phyloP scores from a whole-genome alignment of 1,140 invertebrate species.

The Listronotus bonariensis region DNA sequence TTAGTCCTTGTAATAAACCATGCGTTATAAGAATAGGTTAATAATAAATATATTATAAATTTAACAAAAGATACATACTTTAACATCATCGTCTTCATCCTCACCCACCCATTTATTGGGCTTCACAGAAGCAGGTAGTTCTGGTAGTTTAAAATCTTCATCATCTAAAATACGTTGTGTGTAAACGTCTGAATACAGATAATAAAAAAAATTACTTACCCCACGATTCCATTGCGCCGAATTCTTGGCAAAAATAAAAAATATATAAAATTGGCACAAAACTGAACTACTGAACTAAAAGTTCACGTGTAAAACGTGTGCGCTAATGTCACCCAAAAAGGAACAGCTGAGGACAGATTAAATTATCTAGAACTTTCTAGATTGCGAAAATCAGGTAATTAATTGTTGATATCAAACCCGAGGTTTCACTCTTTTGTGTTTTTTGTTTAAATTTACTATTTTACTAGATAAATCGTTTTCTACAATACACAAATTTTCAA shows the following conservation, averaged over 20 bases:
- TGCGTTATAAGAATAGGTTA: too few relatives aligned
- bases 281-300: conserved; percentile 42
- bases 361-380: conserved; percentile 8
- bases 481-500: conserved; percentile 33
- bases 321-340: conserved; percentile 28
- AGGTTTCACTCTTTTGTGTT: conserved; percentile 44
- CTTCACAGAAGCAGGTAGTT: conserved; percentile 23
- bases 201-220: conserved; percentile 42
- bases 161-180: conserved; percentile 45
- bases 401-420: conserved; percentile 44
- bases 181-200: not conserved
- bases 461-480: conserved; percentile 23
- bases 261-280: conserved; percentile 35
- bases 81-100: conserved; percentile 83
- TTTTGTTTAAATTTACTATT: conserved; percentile 41
- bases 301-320: conserved; percentile 51
- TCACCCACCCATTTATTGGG: conserved; percentile 87
- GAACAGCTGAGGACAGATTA: conserved; percentile 10
- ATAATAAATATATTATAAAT: too few relatives aligned
- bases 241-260: conserved; percentile 34
- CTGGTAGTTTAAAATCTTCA: conserved; percentile 52
- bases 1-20: too few relatives aligned
- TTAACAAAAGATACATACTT: conserved; percentile 60
- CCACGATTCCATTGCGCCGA: conserved; percentile 53
- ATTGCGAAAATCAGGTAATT: conserved; percentile 10